Base-by-base conservation (phyloP, 1,140 invertebrate species). In the Homarus americanus region DNA sequence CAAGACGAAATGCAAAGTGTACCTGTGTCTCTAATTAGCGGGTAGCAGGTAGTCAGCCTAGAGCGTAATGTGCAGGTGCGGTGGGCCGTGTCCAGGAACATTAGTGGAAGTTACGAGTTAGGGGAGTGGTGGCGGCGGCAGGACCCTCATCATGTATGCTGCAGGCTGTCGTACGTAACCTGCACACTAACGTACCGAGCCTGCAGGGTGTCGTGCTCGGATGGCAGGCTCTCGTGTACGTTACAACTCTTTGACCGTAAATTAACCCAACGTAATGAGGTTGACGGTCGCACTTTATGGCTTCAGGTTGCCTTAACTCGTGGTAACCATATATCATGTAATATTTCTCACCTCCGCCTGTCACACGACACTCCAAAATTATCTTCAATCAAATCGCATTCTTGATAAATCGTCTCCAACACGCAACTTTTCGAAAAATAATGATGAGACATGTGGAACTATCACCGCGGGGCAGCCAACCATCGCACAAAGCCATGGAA, bases 1-100 rank as follows among this genome's bases (percentile, higher is more conserved):
- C 24, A 58, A 58, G 53, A 24, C 20, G 24, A 20, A 15, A 4
- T 4, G 15, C 53, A 15, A 24, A 20, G 20, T 58, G 53, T 58
- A 58, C 15, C 28, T 69, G 63, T 24, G 63, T 69, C 28, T 32
- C n/a, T 69, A 69, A 32, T 69, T 69, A 69, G 63, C 63, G 63
- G 63, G 28, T 32, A 32, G 63, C 63, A 69, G 63, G n/a, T 32
- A 69, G 63, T 69, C n/a, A 32, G 28, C 17, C 63, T 28, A 12
- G 63, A 32, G 28, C n/a, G 28, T 69, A 69, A 32, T 69, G 63
- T 69, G 63, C 28, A 69, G 63, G 63, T 69, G 63, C 63, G n/a
- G n/a, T 69, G 63, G n/a, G n/a, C 63, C 28, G n/a, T 32, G 63
- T 32, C 63, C 63, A 12, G n/a, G n/a, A 12, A 69, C 63, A 69